Percentiles rank a stretch among this genome's conserved stretches.
Conservation (phyloP, 1,140 invertebrate genomes). For the Aradophagus sp. region DNA sequence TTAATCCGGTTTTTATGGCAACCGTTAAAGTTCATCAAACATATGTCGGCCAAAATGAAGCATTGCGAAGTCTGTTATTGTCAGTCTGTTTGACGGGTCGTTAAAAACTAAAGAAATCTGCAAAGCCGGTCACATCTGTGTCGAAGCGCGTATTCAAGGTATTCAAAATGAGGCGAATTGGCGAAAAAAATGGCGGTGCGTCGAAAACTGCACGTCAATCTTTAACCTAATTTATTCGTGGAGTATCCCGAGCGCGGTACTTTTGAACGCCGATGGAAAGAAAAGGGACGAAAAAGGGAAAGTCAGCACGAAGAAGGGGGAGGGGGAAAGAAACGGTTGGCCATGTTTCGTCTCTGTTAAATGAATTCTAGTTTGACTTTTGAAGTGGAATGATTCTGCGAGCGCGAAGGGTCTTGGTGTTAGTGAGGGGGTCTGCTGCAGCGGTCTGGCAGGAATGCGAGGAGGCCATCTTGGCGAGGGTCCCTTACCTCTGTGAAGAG, state of each 20-base stretch:
- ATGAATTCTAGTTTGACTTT: constrained; percentile 57
- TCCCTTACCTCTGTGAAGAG: constrained; percentile 63
- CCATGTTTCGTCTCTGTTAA: constrained; percentile 37
- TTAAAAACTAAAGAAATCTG: too few species aligned
- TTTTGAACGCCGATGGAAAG: too few species aligned
- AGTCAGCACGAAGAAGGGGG: too few species aligned
- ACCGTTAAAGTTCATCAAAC: too few species aligned
- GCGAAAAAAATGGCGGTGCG: constrained; percentile 32
- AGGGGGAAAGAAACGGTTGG: constrained; percentile 11
- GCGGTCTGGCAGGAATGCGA: constrained; percentile 65
- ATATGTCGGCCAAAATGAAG: too few species aligned
- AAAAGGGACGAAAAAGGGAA: constrained; percentile 15
- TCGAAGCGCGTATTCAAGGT: not conserved
- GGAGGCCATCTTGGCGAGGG: constrained; percentile 69
- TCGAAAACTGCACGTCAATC: constrained; percentile 43
- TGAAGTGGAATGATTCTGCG: constrained; percentile 53
- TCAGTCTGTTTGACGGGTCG: too few species aligned
- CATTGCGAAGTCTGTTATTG: too few species aligned
- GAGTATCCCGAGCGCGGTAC: constrained; percentile 30
- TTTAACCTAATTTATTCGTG: constrained; percentile 48
- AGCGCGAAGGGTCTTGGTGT: constrained; percentile 50
- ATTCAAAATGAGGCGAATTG: constrained; percentile 21
- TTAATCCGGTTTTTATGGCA: too few species aligned
- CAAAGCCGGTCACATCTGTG: not conserved
- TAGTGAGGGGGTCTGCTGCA: constrained; percentile 41